A percentile compares a stretch with the other conserved stretches of the same genome.
Evolutionary conservation across 2,888 invertebrate genomes (phyloP).

Genomic region (Smittia sp.): DNA sequence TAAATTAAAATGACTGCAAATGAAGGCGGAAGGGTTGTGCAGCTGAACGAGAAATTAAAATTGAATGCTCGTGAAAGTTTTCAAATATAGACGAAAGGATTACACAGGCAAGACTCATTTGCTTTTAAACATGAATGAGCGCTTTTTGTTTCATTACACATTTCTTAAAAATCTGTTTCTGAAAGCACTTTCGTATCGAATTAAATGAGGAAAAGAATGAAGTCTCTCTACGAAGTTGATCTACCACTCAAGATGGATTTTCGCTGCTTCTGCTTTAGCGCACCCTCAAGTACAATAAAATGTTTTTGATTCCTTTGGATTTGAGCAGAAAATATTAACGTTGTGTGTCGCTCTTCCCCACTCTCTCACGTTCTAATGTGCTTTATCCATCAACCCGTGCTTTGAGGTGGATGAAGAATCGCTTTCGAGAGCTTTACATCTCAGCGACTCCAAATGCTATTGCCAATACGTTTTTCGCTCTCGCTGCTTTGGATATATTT

Average conservation of each 20-base stretch:
- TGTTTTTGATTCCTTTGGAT: constrained; percentile 20
- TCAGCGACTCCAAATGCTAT: not conserved
- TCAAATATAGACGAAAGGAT: not conserved
- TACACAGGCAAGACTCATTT: not conserved
- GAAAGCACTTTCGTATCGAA: too few relatives aligned
- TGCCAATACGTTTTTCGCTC: not conserved
- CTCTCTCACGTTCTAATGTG: not conserved
- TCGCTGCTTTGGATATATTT: too few relatives aligned
- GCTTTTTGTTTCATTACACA: too few relatives aligned
- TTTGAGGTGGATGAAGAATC: not conserved
- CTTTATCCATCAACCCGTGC: too few relatives aligned
- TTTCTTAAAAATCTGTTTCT: too few relatives aligned
- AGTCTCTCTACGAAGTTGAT: not conserved
- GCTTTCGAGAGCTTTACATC: not conserved
- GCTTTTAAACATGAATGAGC: too few relatives aligned
- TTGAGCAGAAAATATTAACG: not conserved
- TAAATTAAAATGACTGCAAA: not conserved
- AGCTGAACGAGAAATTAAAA: not conserved
- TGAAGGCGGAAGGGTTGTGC: not conserved
- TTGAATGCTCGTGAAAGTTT: constrained; percentile 2
- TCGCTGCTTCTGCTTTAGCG: not conserved
- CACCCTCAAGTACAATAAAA: not conserved
- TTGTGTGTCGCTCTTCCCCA: not conserved
- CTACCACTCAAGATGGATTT: not conserved
- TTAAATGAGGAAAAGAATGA: not conserved